A percentile compares a stretch with the other conserved stretches of the same genome.
Evolutionary conservation across 2,888 invertebrate species (phyloP).

Genomic region (Heliconius sara): DNA sequence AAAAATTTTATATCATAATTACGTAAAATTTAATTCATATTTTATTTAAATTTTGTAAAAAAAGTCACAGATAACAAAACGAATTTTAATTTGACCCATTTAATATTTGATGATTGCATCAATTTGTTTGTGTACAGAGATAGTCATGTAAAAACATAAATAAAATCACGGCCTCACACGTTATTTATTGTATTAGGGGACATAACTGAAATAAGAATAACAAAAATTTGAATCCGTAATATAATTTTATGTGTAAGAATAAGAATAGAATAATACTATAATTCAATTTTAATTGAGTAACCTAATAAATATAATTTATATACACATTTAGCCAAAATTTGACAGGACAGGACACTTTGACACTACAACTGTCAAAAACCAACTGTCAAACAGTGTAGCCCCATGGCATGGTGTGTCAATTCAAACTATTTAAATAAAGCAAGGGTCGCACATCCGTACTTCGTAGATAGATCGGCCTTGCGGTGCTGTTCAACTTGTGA

Average conservation of each 20-base stretch:
- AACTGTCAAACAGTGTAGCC: conserved; percentile 9
- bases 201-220: too few relatives aligned
- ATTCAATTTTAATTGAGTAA: too few relatives aligned
- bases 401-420: conserved; percentile 41
- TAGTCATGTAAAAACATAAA: too few relatives aligned
- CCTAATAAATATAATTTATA: neutral
- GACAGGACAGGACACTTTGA: neutral
- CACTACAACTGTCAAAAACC: conserved; percentile 7
- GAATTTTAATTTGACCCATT: too few relatives aligned
- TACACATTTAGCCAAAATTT: neutral
- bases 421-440: conserved; percentile 53
- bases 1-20: neutral
- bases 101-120: too few relatives aligned
- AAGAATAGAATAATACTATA: too few relatives aligned
- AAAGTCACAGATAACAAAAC: too few relatives aligned
- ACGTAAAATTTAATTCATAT: neutral
- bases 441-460: conserved; percentile 73
- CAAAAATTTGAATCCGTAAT: too few relatives aligned
- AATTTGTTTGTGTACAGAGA: too few relatives aligned
- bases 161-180: too few relatives aligned
- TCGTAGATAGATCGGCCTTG: conserved; percentile 82
- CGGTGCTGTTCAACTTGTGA: conserved; percentile 81
- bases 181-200: too few relatives aligned
- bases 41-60: neutral
- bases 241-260: too few relatives aligned